Percentiles rank a stretch among this genome's conserved stretches.
phyloP scores from a whole-genome alignment of 2,797 vertebrate genomes.

The Peromyscus melanophrys region DNA sequence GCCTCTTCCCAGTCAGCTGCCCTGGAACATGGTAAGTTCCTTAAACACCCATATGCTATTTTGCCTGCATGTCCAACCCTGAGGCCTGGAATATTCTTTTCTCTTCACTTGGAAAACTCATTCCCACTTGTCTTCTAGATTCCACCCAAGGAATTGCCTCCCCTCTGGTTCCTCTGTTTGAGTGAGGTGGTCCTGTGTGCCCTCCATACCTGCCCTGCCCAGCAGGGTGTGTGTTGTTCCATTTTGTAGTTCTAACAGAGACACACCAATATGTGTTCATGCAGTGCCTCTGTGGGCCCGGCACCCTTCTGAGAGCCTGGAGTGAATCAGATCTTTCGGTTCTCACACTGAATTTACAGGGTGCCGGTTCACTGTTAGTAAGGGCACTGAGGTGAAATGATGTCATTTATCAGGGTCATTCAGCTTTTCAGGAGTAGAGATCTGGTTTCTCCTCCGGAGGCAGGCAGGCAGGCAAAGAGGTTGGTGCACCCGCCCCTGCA shows the following conservation, averaged over 20 bases:
- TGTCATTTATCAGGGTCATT: neutral
- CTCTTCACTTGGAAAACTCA: neutral
- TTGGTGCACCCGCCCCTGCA: neutral
- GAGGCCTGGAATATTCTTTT: neutral
- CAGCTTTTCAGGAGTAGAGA: neutral
- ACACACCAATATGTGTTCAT: fast-evolving
- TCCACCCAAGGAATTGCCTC: neutral
- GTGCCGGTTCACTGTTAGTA: neutral
- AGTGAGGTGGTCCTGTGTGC: neutral
- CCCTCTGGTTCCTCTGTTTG: neutral
- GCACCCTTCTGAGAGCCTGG: neutral
- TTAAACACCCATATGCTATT: neutral
- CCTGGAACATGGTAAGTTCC: neutral
- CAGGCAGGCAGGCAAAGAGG: neutral
- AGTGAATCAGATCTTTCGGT: neutral
- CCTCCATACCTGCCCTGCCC: no score
- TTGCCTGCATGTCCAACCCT: neutral
- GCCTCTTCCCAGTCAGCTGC: neutral
- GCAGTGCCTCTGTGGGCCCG: neutral
- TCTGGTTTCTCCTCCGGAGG: neutral
- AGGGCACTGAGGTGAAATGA: neutral
- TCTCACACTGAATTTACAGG: neutral
- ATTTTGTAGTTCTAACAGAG: neutral
- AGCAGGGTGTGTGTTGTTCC: fast-evolving
- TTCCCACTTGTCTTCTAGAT: neutral